Evolutionary conservation across 2,113 vertebrate genomes (phyloP), one percentile per base, ranked within the genome.

Genomic region (Meleagris gallopavo): DNA sequence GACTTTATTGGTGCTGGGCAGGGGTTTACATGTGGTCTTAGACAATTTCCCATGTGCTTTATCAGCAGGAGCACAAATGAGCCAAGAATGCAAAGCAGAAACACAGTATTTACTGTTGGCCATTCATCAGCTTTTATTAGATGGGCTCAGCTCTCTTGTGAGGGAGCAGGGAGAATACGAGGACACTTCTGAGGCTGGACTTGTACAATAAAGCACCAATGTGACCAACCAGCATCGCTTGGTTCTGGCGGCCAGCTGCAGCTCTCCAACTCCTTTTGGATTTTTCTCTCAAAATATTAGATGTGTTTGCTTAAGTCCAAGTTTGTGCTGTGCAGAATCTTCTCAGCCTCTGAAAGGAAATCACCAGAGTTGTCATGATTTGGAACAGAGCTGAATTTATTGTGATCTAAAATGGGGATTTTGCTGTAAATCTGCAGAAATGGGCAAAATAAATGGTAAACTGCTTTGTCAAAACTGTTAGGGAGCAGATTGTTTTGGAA

Each of bases 71-170:
- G n/a, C 34, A 46, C 70, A 75, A 40, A 69, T 4, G 9, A 79
- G 22, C 30, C 30, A 54, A 71, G 78, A 92, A 65, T 13, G 22
- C 27, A 62, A 85, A 93, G 62, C 40, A 86, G 70, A 83, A 90
- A 14, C 46, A 16, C 4, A 30, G 3, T 52, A 74, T 84, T 81
- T 71, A 25, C 16, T 65, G 14, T 2, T 52, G 27, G 15, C 50
- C 83, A 30, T 84, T 86, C 73, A 64, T 72, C 69, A 67, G 36
- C 34, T 72, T 70, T 78, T 81, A 40, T 57, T 78, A 45, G 52
- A 90, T 67, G 8, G 11, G 58, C 73, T 83, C 18, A 46, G 22
- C 15, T 46, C 7, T 6, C 4, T 8, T 30, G 17, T 32, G 70
- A 55, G 66, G 66, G 61, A 72, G 27, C 20, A 71, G 24, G 67